Percentiles rank a stretch among this genome's conserved stretches.
Conservation (phyloP, 2,113 vertebrate genomes). For the Pluvianellus socialis region DNA sequence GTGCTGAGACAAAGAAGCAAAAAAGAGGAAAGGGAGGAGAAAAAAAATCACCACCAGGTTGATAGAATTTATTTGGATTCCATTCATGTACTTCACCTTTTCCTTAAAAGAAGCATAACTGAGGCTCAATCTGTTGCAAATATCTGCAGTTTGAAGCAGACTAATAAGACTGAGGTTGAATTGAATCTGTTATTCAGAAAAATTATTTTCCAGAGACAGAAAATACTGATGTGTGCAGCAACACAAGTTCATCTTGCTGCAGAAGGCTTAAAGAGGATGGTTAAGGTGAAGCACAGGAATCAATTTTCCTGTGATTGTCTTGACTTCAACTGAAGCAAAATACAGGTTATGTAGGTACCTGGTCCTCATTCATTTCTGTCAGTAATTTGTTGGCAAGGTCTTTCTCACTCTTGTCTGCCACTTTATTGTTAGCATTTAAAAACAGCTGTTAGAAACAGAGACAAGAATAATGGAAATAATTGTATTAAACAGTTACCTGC, state of each 20-base stretch:
- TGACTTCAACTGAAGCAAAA: slow-evolving; percentile 71
- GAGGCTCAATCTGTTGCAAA: neutral
- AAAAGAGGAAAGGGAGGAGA: neutral
- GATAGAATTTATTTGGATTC: slow-evolving; percentile 51
- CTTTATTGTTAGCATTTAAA: slow-evolving; percentile 94
- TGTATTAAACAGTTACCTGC: slow-evolving; percentile 70
- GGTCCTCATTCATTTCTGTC: slow-evolving; percentile 97
- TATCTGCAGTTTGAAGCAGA: neutral
- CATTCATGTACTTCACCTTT: slow-evolving; percentile 77
- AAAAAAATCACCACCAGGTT: slow-evolving; percentile 57
- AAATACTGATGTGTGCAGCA: neutral
- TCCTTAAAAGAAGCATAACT: slow-evolving; percentile 13
- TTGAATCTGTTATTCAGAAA: neutral
- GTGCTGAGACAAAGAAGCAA: slow-evolving; percentile 67
- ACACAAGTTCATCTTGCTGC: neutral
- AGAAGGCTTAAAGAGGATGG: neutral
- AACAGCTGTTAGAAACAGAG: slow-evolving; percentile 92
- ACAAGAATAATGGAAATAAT: slow-evolving; percentile 81
- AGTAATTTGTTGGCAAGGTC: slow-evolving; percentile 99
- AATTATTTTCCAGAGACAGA: neutral
- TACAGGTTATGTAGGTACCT: slow-evolving; percentile 87
- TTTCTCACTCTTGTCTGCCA: slow-evolving; percentile 99
- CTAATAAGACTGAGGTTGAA: neutral
- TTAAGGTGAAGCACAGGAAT: slow-evolving; percentile 84
- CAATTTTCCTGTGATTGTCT: slow-evolving; percentile 65